phyloP scores from a whole-genome alignment of 1,140 invertebrate genomes.

The Anoplolepis gracilipes region DNA sequence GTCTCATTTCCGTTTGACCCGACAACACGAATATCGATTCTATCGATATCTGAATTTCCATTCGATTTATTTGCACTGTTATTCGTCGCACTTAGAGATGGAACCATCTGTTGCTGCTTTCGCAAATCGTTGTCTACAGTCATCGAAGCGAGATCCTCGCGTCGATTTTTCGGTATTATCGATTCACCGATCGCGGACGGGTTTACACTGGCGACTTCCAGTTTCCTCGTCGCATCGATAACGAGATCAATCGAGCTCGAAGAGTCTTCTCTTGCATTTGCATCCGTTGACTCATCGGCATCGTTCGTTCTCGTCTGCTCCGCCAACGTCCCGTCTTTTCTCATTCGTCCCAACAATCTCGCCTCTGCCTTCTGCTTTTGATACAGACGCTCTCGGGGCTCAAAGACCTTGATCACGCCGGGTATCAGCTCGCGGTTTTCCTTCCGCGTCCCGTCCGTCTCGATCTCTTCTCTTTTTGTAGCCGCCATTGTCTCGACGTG shows the following conservation, averaged over 20 bases:
- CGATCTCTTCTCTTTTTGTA: neutral
- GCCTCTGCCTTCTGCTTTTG: slow-evolving; percentile 17
- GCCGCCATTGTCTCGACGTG: neutral
- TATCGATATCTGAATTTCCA: slow-evolving; percentile 38
- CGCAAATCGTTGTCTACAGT: slow-evolving; percentile 16
- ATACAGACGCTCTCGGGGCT: slow-evolving; percentile 53
- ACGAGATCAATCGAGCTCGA: slow-evolving; percentile 30
- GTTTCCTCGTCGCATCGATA: neutral
- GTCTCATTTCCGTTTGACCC: slow-evolving; percentile 55
- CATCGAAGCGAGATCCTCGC: neutral
- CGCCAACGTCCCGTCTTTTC: neutral
- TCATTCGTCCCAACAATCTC: slow-evolving; percentile 23
- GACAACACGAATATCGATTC: slow-evolving; percentile 34
- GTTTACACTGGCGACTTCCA: slow-evolving; percentile 3
- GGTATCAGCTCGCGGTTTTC: slow-evolving; percentile 43
- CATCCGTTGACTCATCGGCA: neutral
- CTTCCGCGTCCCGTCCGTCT: neutral
- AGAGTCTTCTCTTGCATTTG: neutral
- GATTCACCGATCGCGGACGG: neutral
- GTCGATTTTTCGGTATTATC: neutral
- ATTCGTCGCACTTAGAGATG: neutral
- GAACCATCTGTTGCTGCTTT: slow-evolving; percentile 54
- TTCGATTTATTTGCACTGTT: slow-evolving; percentile 40
- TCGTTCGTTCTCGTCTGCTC: slow-evolving; percentile 28
- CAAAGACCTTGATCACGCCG: slow-evolving; percentile 55